Evolutionary conservation across 2,113 vertebrate species (phyloP).

Genomic region (Amblyopsis rosae): DNA sequence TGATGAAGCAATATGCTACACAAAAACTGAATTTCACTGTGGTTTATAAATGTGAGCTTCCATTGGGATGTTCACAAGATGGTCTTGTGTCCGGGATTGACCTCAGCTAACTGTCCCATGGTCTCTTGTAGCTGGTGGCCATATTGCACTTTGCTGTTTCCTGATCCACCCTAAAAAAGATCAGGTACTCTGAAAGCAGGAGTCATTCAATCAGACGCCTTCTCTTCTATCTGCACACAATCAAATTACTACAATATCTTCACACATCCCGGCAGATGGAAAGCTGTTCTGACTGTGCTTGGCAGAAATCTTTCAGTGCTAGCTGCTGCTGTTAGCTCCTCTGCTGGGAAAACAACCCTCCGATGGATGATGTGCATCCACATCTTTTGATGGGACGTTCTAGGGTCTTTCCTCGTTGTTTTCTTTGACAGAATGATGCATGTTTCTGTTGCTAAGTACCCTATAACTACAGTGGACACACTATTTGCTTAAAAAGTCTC

Average conservation of each 20-base stretch:
- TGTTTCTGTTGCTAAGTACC: too few species aligned
- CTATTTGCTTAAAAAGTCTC: too few species aligned
- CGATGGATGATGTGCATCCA: too few species aligned
- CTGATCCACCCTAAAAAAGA: not conserved
- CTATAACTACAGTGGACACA: too few species aligned
- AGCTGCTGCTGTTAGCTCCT: too few species aligned
- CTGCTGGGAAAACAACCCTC: too few species aligned
- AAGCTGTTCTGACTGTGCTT: not conserved
- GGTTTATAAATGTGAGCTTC: not conserved
- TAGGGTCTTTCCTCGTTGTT: not conserved
- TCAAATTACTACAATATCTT: conserved; percentile 5
- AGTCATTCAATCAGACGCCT: too few species aligned
- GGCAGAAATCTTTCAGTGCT: too few species aligned
- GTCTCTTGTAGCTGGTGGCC: not conserved
- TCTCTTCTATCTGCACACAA: too few species aligned
- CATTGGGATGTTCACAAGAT: not conserved
- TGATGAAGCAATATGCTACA: too few species aligned
- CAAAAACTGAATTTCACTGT: not conserved
- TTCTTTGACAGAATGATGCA: not conserved
- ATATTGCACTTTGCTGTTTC: not conserved
- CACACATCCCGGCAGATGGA: not conserved
- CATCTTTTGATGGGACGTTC: too few species aligned
- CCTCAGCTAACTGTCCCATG: conserved; percentile 2
- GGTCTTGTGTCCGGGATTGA: conserved; percentile 2
- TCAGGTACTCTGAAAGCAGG: not conserved